Evolutionary conservation across 2,888 invertebrate genomes (phyloP), one percentile per base, ranked within the genome.

Genomic region (Leptinotarsa rubiginosa): DNA sequence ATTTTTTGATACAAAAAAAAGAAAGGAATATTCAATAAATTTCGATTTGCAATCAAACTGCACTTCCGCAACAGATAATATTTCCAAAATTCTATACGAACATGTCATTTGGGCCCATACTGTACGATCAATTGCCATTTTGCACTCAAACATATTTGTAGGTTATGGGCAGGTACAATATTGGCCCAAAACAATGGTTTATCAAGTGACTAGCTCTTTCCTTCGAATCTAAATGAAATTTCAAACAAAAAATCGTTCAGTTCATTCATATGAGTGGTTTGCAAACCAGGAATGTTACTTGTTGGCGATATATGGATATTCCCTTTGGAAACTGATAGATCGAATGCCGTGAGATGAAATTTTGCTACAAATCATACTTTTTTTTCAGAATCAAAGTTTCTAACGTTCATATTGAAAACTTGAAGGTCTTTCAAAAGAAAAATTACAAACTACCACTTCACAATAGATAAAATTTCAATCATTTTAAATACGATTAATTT

Each of bases 251-350:
- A 54, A 18, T 54, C 47, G 31, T 54, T 52, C 52, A 68, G 62
- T 62, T 68, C 54, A 68, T 49, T 65, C 49, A 67, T 22, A 13
- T 52, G 50, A 67, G 18, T 41, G 69, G 52, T 68, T 69, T 56
- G 15, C 13, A 69, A 69, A 69, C 69, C 56, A 56, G 69, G 69
- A 69, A 69, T 69, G 69, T 69, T 59, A 54, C 56, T 68, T n/a
- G 68, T 68, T 54, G 69, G 59, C 69, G 47, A 69, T 41, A 47
- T 69, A 47, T 69, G 69, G 41, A 69, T 22, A 52, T 69, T 56
- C 31, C 41, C 41, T 56, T 20, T 22, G 1, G 20, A 56, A 56
- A 56, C 56, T 20, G 18, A 12, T 15, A 56, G 25, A 16, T 56
- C 0, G 10, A 41, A 10, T 41, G 41, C 41, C 41, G 41, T 12